Evolutionary conservation across 1,140 invertebrate genomes (phyloP).

Genomic region (Trichomalopsis sarcophagae): DNA sequence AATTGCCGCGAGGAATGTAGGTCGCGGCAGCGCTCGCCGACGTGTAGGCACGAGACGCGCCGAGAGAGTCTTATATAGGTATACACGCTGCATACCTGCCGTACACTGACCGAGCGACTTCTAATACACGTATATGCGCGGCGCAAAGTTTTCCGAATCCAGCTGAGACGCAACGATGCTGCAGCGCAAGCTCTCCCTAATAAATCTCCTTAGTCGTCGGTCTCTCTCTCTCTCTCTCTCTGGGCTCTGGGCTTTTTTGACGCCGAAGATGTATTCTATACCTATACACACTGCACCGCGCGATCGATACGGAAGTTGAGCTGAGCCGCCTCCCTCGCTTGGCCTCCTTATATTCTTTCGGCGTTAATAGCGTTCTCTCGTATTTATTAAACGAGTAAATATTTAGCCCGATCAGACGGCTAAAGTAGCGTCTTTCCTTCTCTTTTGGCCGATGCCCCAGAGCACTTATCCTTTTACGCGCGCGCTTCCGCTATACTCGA

Average conservation of each 20-base stretch:
- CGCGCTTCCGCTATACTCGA: too few species aligned
- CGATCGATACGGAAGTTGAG: background rate
- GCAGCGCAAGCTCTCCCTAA: background rate
- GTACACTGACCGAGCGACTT: background rate
- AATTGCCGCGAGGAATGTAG: conserved; percentile 47
- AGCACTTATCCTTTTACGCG: too few species aligned
- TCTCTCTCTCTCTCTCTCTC: background rate
- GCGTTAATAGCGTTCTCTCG: background rate
- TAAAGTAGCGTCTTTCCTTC: too few species aligned
- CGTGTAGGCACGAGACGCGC: background rate
- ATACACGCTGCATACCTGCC: too few species aligned
- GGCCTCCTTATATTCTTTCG: background rate
- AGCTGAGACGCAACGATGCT: background rate
- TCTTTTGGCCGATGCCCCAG: too few species aligned
- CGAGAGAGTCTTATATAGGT: background rate
- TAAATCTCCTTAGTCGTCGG: conserved; percentile 9
- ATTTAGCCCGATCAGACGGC: background rate
- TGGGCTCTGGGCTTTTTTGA: too few species aligned
- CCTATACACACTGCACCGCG: too few species aligned
- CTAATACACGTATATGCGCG: background rate
- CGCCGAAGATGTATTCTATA: background rate
- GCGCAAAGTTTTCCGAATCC: conserved; percentile 16
- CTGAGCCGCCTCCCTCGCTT: background rate
- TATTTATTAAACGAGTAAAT: background rate
- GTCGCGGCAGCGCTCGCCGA: conserved; percentile 4